Evolutionary conservation across 2,113 vertebrate genomes (phyloP).

Genomic region (Rhizomys pruinosus): DNA sequence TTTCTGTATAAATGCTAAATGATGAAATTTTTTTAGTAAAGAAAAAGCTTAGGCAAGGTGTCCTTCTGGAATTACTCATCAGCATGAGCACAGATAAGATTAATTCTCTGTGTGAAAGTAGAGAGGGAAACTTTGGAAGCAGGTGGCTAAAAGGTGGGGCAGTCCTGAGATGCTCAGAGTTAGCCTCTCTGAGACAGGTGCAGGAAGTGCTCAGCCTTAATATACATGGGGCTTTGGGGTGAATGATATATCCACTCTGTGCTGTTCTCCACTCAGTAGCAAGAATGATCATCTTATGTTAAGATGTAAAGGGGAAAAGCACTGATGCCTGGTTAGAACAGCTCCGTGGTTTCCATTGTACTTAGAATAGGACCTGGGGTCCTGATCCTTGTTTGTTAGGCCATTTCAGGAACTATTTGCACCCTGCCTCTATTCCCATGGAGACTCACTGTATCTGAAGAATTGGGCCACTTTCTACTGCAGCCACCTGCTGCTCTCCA

Average conservation of each 20-base stretch:
- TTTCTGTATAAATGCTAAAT: slow-evolving; percentile 12
- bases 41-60: background rate
- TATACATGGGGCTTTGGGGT: background rate
- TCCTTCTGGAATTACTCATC: background rate
- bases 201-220: background rate
- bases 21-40: background rate
- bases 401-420: background rate
- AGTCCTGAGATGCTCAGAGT: background rate
- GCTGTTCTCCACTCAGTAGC: background rate
- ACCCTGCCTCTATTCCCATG: too few relatives aligned
- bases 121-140: slow-evolving; percentile 2
- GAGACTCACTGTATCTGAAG: background rate
- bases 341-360: background rate
- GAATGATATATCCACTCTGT: background rate
- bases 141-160: background rate
- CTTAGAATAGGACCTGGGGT: background rate
- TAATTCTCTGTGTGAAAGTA: background rate
- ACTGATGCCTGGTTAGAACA: background rate
- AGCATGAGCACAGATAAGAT: background rate
- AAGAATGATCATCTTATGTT: background rate
- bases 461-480: background rate
- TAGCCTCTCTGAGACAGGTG: background rate
- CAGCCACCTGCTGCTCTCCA: background rate
- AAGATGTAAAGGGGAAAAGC: too few relatives aligned
- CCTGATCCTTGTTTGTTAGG: background rate